phyloP scores from a whole-genome alignment of 1,140 invertebrate genomes.

The Microplitis mediator region DNA sequence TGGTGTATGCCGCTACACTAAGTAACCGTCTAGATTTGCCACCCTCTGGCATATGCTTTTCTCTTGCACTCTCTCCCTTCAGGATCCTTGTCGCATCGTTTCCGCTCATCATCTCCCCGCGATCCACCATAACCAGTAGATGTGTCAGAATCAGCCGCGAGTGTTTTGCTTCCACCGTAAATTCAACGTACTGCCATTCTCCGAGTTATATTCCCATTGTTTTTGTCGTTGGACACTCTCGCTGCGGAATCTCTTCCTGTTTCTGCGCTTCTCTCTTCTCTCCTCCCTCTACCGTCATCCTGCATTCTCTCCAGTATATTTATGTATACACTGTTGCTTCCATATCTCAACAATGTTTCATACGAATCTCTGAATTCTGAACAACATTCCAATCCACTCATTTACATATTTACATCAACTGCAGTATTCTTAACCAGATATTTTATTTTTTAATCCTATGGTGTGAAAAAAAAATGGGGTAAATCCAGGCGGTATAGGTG shows the following conservation, averaged over 20 bases:
- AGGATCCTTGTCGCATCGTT: background rate
- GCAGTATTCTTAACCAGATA: no score
- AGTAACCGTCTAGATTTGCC: conserved; percentile 51
- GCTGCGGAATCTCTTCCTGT: background rate
- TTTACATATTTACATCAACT: background rate
- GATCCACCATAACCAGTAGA: background rate
- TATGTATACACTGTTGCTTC: background rate
- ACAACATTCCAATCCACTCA: background rate
- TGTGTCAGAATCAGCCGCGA: conserved; percentile 28
- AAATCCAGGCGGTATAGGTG: no score
- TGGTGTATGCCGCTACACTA: conserved; percentile 38
- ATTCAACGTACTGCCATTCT: conserved; percentile 6
- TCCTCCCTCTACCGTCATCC: background rate
- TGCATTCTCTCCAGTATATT: background rate
- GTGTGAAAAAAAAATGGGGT: no score
- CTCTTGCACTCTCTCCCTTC: background rate
- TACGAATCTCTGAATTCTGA: background rate
- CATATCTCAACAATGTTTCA: background rate
- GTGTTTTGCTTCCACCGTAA: conserved; percentile 25
- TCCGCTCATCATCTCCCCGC: background rate
- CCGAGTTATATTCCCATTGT: conserved; percentile 12
- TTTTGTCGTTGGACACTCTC: conserved; percentile 21
- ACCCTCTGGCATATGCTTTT: conserved; percentile 15
- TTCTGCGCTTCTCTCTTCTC: background rate
- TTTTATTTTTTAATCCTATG: no score